These are phyloP conservation scores for Brachyistius frenatus DNA, from an alignment of 2,113 vertebrate genomes.

Conservation along the genomic window DNA sequence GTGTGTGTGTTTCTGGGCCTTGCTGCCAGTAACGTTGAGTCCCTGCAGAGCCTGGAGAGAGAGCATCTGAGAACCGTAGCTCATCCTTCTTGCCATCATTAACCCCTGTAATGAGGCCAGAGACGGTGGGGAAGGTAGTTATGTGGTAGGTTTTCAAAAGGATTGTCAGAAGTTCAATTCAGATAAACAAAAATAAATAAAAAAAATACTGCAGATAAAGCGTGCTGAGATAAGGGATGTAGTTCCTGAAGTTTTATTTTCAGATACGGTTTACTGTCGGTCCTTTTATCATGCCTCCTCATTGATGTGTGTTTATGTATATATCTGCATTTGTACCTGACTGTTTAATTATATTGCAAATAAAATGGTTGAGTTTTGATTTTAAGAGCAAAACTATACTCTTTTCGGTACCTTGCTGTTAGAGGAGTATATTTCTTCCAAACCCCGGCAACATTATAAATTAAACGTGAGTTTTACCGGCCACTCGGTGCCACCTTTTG, in stretches of 20 bases:
- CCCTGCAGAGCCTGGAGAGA: slow-evolving; percentile 57
- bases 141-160: background rate
- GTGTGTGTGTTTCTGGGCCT: slow-evolving; percentile 82
- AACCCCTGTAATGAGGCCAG: slow-evolving; percentile 78
- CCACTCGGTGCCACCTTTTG: no score
- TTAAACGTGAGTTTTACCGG: no score
- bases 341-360: background rate
- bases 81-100: slow-evolving; percentile 63
- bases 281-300: background rate
- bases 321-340: background rate
- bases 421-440: no score
- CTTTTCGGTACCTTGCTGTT: no score
- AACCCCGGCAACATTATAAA: no score
- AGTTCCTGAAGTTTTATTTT: slow-evolving; percentile 1
- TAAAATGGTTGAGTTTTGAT: no score
- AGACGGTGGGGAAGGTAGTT: slow-evolving; percentile 45
- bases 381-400: no score
- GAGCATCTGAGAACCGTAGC: slow-evolving; percentile 26
- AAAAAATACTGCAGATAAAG: background rate
- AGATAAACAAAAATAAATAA: background rate
- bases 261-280: background rate
- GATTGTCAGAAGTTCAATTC: slow-evolving; percentile 11
- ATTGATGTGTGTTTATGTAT: background rate
- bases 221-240: slow-evolving; percentile 26
- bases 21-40: slow-evolving; percentile 39